Evolutionary conservation across 1,140 invertebrate genomes (phyloP).

Genomic region (Bombus picipes): DNA sequence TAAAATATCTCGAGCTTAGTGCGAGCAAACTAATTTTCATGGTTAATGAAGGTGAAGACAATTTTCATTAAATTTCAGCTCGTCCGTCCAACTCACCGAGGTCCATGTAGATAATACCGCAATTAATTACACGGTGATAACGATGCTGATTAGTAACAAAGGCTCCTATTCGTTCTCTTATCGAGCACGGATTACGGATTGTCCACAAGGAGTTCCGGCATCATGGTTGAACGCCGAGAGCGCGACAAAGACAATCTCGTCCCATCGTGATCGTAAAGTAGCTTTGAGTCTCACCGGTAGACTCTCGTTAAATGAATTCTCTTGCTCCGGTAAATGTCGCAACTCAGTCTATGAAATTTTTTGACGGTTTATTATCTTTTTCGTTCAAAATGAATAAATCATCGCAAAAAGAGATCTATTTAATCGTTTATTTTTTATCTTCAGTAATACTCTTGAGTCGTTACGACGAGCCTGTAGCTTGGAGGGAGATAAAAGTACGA

Average conservation of each 20-base stretch:
- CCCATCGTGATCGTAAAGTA: slow-evolving; percentile 79
- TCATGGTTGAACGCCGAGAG: slow-evolving; percentile 77
- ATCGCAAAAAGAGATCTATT: background rate
- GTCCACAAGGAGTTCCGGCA: slow-evolving; percentile 77
- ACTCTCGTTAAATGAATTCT: slow-evolving; percentile 74
- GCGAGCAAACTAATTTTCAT: background rate
- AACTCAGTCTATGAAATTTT: background rate
- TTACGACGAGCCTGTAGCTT: slow-evolving; percentile 77
- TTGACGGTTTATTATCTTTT: background rate
- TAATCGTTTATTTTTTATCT: background rate
- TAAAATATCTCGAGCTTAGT: background rate
- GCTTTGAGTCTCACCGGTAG: slow-evolving; percentile 74
- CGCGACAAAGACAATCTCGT: slow-evolving; percentile 73
- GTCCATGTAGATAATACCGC: slow-evolving; percentile 78
- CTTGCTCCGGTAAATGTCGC: slow-evolving; percentile 72
- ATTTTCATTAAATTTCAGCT: slow-evolving; percentile 52
- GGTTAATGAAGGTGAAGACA: background rate
- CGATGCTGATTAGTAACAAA: slow-evolving; percentile 79
- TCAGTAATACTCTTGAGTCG: slow-evolving; percentile 78
- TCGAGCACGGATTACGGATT: slow-evolving; percentile 76
- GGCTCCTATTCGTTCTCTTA: slow-evolving; percentile 76
- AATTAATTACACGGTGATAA: slow-evolving; percentile 75
- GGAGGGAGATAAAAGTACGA: slow-evolving; percentile 76
- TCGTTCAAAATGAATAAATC: slow-evolving; percentile 4
- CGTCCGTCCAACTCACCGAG: slow-evolving; percentile 78